Conservation (phyloP, 1,140 invertebrate species). For the Gerris buenoi region DNA sequence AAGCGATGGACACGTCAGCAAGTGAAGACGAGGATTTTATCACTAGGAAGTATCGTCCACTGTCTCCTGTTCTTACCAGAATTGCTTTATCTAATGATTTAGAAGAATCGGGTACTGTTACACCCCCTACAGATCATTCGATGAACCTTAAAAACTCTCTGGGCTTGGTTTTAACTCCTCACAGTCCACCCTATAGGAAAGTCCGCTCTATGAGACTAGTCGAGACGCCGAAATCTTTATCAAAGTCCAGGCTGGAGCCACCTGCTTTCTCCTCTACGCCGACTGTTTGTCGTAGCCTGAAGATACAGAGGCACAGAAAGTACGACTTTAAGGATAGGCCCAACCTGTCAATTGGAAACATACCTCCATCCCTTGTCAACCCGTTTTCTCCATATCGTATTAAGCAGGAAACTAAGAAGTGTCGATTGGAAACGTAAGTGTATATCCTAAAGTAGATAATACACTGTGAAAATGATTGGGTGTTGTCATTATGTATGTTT, state of each 20-base stretch:
- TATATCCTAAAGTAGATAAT: too few species aligned
- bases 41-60: neutral
- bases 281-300: neutral
- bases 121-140: slow-evolving; percentile 14
- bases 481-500: too few species aligned
- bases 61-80: neutral
- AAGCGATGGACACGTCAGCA: neutral
- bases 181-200: slow-evolving; percentile 14
- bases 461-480: too few species aligned
- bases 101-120: slow-evolving; percentile 12
- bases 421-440: slow-evolving; percentile 9
- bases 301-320: neutral
- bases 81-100: neutral
- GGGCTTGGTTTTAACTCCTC: slow-evolving; percentile 14
- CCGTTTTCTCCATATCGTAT: slow-evolving; percentile 9
- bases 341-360: neutral
- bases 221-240: slow-evolving; percentile 9
- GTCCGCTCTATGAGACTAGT: slow-evolving; percentile 14
- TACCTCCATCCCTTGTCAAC: slow-evolving; percentile 5
- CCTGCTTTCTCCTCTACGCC: slow-evolving; percentile 12
- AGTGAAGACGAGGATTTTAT: neutral
- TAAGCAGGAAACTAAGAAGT: slow-evolving; percentile 6
- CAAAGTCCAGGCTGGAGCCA: too few species aligned
- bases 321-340: slow-evolving; percentile 8
- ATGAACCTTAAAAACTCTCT: slow-evolving; percentile 14